A percentile compares a stretch with the other conserved stretches of the same genome.
Conservation (phyloP, 1,140 invertebrate species). For the Mactra quadrangularis region DNA sequence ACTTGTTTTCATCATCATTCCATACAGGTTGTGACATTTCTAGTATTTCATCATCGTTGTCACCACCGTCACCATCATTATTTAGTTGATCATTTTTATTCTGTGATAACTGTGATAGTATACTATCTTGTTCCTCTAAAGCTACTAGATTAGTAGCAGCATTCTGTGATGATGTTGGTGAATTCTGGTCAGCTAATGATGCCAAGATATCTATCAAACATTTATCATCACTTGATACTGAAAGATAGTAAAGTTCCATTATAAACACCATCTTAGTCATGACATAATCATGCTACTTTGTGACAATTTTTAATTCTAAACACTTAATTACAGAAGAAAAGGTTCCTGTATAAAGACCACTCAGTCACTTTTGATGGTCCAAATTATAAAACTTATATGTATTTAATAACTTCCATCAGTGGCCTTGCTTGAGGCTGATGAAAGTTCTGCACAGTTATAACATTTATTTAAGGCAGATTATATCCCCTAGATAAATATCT, state of each 20-base stretch:
- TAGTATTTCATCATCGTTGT: slow-evolving; percentile 73
- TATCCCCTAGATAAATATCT: too few species aligned
- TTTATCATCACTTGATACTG: slow-evolving; percentile 65
- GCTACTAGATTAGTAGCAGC: slow-evolving; percentile 62
- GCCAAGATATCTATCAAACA: slow-evolving; percentile 86
- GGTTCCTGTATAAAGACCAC: too few species aligned
- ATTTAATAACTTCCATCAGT: too few species aligned
- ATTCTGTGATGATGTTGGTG: slow-evolving; percentile 66
- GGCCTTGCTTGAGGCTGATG: too few species aligned
- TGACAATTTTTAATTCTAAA: too few species aligned
- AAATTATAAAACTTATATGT: too few species aligned
- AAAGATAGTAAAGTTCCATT: background rate
- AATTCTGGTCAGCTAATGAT: slow-evolving; percentile 70
- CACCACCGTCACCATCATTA: slow-evolving; percentile 69
- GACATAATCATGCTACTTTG: too few species aligned
- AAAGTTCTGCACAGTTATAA: too few species aligned
- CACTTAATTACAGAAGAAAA: too few species aligned
- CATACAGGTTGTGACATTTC: slow-evolving; percentile 80
- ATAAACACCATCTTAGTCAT: too few species aligned
- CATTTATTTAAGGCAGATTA: too few species aligned
- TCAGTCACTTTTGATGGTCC: too few species aligned
- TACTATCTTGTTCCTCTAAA: slow-evolving; percentile 78
- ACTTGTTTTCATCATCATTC: slow-evolving; percentile 58
- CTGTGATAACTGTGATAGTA: slow-evolving; percentile 72
- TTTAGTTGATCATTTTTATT: slow-evolving; percentile 48